Conservation (phyloP, 1,140 invertebrate genomes). For the Meloidogyne exigua region DNA sequence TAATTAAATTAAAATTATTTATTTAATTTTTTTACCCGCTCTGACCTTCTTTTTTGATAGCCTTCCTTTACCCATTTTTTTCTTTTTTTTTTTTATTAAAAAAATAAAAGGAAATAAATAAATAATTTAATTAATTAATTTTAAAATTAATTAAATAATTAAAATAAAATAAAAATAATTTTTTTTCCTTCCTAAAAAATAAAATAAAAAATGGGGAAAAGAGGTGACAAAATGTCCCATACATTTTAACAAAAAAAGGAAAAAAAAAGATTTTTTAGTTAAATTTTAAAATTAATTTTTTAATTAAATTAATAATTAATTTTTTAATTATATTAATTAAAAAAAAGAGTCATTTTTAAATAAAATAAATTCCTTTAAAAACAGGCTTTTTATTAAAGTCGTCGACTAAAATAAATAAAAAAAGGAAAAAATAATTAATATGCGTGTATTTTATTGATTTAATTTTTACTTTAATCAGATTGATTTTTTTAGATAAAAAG, state of each 20-base stretch:
- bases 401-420: background rate
- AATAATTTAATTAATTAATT: background rate
- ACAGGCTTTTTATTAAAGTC: background rate
- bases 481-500: background rate
- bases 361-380: background rate
- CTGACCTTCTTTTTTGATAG: background rate
- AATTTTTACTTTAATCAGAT: background rate
- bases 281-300: too few relatives aligned
- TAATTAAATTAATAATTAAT: too few relatives aligned
- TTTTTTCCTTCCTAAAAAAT: too few relatives aligned
- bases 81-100: background rate
- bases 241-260: too few relatives aligned
- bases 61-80: background rate
- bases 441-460: conserved; percentile 5
- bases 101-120: background rate
- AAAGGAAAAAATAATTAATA: background rate
- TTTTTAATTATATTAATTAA: too few relatives aligned
- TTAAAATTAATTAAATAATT: background rate
- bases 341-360: too few relatives aligned
- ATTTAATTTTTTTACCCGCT: background rate
- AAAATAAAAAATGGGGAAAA: too few relatives aligned
- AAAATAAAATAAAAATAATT: too few relatives aligned
- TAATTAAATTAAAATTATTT: background rate
- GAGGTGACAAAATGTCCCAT: too few relatives aligned
- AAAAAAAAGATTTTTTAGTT: too few relatives aligned